Evolutionary conservation across 2,888 invertebrate genomes (phyloP).

Genomic region (Oxystoma pomonae): DNA sequence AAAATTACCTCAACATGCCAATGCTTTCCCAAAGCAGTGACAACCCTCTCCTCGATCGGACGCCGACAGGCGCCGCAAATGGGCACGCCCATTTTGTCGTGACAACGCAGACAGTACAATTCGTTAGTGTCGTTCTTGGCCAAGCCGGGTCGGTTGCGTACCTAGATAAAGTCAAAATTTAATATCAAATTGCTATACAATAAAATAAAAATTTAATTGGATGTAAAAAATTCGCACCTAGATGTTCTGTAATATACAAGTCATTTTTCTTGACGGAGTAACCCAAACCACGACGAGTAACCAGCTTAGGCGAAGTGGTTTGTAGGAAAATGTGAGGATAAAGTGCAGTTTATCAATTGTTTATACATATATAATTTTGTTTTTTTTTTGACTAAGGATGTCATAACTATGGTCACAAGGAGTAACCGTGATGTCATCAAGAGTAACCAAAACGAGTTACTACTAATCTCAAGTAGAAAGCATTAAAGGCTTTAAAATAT

Average conservation of each 20-base stretch:
- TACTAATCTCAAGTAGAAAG: too few species aligned
- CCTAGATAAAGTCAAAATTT: neutral
- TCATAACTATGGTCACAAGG: too few species aligned
- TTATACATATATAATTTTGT: too few species aligned
- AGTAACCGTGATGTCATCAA: too few species aligned
- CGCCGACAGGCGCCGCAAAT: slow-evolving; percentile 99
- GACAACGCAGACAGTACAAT: slow-evolving; percentile 94
- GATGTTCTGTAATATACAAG: neutral
- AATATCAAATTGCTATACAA: neutral
- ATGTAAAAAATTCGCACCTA: neutral
- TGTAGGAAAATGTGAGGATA: too few species aligned
- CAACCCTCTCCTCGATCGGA: slow-evolving; percentile 97
- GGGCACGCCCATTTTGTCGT: slow-evolving; percentile 99
- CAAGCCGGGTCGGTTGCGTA: slow-evolving; percentile 76
- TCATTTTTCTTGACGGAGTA: too few species aligned
- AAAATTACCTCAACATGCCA: slow-evolving; percentile 89
- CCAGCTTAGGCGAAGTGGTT: too few species aligned
- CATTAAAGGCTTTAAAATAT: too few species aligned
- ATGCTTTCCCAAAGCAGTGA: slow-evolving; percentile 96
- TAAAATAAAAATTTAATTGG: neutral
- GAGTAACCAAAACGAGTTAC: too few species aligned
- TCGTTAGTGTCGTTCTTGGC: slow-evolving; percentile 92
- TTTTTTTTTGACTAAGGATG: too few species aligned
- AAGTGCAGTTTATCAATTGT: too few species aligned
- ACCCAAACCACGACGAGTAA: too few species aligned